Evolutionary conservation across 2,888 invertebrate genomes (phyloP).

Genomic region (Entomobrya multifasciata): DNA sequence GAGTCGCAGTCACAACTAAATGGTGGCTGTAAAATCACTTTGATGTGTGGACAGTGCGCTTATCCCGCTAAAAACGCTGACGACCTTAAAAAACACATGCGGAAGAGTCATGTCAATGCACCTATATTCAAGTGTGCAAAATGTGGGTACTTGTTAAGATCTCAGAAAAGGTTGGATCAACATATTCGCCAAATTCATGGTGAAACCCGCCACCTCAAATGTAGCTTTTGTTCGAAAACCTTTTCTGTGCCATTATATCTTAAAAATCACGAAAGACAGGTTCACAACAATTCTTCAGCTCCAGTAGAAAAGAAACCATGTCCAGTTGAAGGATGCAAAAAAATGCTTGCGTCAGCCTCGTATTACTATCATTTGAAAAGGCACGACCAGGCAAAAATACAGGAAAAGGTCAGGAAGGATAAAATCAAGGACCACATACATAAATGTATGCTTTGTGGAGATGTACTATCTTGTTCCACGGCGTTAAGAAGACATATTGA

Average conservation of each 20-base stretch:
- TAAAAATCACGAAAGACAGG: constrained; percentile 16
- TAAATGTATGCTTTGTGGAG: constrained; percentile 49
- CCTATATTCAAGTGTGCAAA: background rate
- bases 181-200: constrained; percentile 37
- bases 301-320: constrained; percentile 28
- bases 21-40: background rate
- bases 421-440: too few species aligned
- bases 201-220: constrained; percentile 1
- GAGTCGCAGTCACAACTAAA: too few species aligned
- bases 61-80: constrained; percentile 49
- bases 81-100: constrained; percentile 44
- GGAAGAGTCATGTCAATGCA: background rate
- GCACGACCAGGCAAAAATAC: too few species aligned
- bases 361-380: constrained; percentile 1
- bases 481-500: constrained; percentile 52
- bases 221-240: constrained; percentile 18
- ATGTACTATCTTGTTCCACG: background rate
- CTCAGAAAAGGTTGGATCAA: background rate
- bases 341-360: background rate
- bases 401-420: background rate
- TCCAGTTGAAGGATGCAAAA: constrained; percentile 12
- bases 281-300: constrained; percentile 21
- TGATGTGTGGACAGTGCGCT: constrained; percentile 57
- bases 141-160: constrained; percentile 7
- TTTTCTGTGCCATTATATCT: background rate